Conservation (phyloP, 2,113 vertebrate genomes). For the rat (Rattus norvegicus) region GRCr8 NC_086030.1:12076001-12076500, state of each 20-base stretch:
- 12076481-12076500: neutral
- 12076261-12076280: neutral
- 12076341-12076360: neutral
- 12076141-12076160: neutral
- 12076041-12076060: neutral
- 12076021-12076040: neutral
- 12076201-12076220: slow-evolving; percentile 25
- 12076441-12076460: neutral
- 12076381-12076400: neutral
- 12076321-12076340: neutral
- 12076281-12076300: neutral
- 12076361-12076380: neutral
- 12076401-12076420: neutral
- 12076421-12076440: neutral
- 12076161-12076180: too few species aligned
- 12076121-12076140: neutral
- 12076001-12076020: neutral
- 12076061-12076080: neutral
- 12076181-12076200: neutral
- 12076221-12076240: neutral
- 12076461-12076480: neutral
- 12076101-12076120: neutral
- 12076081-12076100: neutral
- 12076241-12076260: slow-evolving; percentile 19
- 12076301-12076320: neutral